Evolutionary conservation across 64 coral and sea anemone genomes (phyloP).

Genomic region (Dendrophyllia cribrosa): DNA sequence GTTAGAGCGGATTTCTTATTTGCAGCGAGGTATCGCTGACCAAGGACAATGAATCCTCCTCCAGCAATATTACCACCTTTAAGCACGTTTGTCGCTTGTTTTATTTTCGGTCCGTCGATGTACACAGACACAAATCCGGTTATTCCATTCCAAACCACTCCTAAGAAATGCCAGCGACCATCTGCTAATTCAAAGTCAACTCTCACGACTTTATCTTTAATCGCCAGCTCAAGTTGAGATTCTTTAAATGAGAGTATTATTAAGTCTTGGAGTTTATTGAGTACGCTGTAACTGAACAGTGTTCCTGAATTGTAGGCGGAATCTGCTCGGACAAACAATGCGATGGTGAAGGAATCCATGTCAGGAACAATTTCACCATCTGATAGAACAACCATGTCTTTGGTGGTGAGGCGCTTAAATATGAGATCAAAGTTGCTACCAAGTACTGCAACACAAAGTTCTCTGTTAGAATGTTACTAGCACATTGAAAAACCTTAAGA

Average conservation of each 20-base stretch:
- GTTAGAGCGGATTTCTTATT: not conserved
- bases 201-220: not conserved
- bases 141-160: slow-evolving; percentile 11
- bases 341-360: slow-evolving; percentile 30
- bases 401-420: slow-evolving; percentile 32
- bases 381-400: slow-evolving; percentile 42
- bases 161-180: not conserved
- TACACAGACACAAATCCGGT: not conserved
- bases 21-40: not conserved
- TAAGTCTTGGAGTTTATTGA: not conserved
- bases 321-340: slow-evolving; percentile 23
- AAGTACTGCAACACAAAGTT: not conserved
- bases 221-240: not conserved
- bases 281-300: slow-evolving; percentile 10
- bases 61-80: not conserved
- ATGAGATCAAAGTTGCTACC: slow-evolving; percentile 61
- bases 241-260: slow-evolving; percentile 12
- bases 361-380: not conserved
- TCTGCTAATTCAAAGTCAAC: slow-evolving; percentile 3
- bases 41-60: slow-evolving; percentile 36
- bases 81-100: not conserved
- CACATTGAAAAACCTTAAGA: too few relatives aligned
- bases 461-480: too few relatives aligned
- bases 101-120: not conserved
- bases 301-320: not conserved